Conservation (phyloP, 2,888 invertebrate genomes). For the Metallyticus violacea region DNA sequence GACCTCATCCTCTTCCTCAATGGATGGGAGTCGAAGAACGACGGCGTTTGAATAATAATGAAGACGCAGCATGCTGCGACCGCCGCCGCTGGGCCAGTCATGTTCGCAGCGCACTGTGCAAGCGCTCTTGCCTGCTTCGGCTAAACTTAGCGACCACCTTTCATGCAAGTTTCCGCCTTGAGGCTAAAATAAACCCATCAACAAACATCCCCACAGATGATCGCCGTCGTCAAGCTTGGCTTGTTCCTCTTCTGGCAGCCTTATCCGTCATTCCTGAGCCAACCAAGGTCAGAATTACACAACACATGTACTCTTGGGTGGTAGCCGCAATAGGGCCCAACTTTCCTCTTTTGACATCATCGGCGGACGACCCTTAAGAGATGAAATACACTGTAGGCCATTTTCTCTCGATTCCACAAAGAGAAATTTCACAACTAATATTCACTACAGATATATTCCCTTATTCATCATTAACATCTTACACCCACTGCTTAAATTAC, state of each 20-base stretch:
- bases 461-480: too few relatives aligned
- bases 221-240: not conserved
- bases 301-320: not conserved
- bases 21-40: conserved; percentile 58
- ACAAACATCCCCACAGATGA: not conserved
- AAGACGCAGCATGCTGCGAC: conserved; percentile 66
- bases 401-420: too few relatives aligned
- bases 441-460: too few relatives aligned
- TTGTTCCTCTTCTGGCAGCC: not conserved
- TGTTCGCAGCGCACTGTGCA: not conserved
- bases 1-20: conserved; percentile 54
- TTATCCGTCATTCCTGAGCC: not conserved
- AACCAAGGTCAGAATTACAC: not conserved
- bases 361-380: not conserved
- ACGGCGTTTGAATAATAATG: conserved; percentile 81
- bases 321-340: too few relatives aligned
- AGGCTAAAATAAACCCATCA: not conserved
- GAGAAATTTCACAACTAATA: too few relatives aligned
- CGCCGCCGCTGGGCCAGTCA: not conserved
- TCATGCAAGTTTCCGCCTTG: not conserved
- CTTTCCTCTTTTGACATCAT: not conserved
- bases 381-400: too few relatives aligned
- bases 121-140: not conserved
- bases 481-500: too few relatives aligned
- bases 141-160: not conserved